Base-by-base conservation (phyloP, 35 echinoderm and acorn worm genomes). In the Stichopus chloronotus region DNA sequence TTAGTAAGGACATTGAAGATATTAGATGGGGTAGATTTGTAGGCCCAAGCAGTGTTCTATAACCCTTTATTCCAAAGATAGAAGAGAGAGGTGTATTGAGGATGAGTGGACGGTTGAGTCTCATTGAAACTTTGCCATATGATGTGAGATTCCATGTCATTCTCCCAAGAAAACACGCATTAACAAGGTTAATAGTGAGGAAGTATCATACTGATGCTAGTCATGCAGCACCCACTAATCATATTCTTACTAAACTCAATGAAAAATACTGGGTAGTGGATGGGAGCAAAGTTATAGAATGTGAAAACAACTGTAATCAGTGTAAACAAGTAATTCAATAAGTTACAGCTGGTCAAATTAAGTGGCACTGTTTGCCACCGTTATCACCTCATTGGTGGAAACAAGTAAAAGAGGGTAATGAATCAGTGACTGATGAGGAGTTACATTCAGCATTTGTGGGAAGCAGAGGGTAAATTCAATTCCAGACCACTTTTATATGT, bases 91-190 rank as follows among this genome's bases (percentile, higher is more conserved):
- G 90, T 22, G 63, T 91, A 17, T 9, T 91, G n/a, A 61, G 90
- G 7, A 91, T 91, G 90, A 57, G 4, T 78, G 90, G 90, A 1
- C 90, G 90, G 5, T 79, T 78, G 63, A 91, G 90, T 79, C 19
- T 91, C 56, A 52, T 91, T 91, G 72, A 91, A 72, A 79, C 90
- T 19, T 79, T 91, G 90, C 90, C 90, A 57, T 79, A 91, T 91
- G 90, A 91, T 71, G 90, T 84, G 4, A 92, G 79, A 72, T 84
- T 79, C 19, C 91, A 83, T 9, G 55, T 87, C 0, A 78, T 87
- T 59, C 82, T 93, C 17, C 92, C 83, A 68, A 55, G 84, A 52
- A 93, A 93, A 56, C 65, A 88, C 87, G n/a, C 24, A 7, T 23
- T 93, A 9, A 93, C 92, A 63, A 78, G 53, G 53, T 78, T 88